phyloP scores from a whole-genome alignment of 2,797 vertebrate species.

The Hydrophis major region DNA sequence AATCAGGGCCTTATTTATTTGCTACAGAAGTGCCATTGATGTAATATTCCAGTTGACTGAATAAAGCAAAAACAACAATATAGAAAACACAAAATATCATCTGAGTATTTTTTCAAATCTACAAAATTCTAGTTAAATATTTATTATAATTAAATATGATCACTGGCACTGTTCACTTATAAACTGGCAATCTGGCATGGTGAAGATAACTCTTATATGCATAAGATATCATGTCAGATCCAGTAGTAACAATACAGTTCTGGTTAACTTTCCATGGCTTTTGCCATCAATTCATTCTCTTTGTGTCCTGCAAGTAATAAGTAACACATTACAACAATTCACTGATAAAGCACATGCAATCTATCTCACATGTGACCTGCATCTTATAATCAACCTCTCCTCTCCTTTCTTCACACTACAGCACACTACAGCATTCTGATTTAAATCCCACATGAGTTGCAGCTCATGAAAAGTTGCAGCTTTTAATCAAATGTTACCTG shows the following conservation, averaged over 20 bases:
- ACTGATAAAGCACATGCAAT: not conserved
- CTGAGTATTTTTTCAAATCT: not conserved
- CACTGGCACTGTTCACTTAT: not conserved
- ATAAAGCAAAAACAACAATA: not conserved
- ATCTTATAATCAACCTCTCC: not conserved
- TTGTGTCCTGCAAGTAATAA: not conserved
- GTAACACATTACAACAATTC: not conserved
- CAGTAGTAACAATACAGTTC: not conserved
- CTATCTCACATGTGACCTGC: not conserved
- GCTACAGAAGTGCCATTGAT: not conserved
- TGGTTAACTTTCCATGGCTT: not conserved
- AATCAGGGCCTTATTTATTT: not conserved
- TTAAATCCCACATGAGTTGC: not conserved
- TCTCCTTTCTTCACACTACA: not conserved
- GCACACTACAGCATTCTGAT: not conserved
- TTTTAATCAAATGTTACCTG: not conserved
- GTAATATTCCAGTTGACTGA: not conserved
- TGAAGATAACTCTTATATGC: not conserved
- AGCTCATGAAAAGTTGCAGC: not conserved
- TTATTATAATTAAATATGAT: not conserved
- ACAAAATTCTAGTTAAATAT: not conserved
- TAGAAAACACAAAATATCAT: not conserved
- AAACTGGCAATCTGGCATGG: not conserved
- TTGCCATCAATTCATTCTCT: not conserved
- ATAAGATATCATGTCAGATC: not conserved